Conservation (phyloP, 2,113 vertebrate species). For the Geococcyx californianus region DNA sequence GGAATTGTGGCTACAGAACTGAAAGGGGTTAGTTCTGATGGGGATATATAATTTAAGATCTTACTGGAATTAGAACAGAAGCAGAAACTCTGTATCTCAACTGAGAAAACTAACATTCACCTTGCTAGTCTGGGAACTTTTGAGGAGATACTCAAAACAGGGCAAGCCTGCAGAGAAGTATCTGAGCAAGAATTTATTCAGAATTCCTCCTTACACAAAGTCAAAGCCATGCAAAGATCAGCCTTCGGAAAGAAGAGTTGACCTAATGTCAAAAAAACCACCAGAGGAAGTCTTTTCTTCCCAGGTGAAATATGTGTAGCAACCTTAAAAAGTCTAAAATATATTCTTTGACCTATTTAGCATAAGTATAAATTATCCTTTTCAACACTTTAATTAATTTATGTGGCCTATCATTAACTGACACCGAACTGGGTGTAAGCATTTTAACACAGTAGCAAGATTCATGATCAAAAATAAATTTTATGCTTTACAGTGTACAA, state of each 20-base stretch:
- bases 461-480: not conserved
- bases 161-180: not conserved
- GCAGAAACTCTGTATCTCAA: not conserved
- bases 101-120: not conserved
- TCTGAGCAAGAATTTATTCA: not conserved
- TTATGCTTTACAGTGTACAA: not conserved
- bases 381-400: slow-evolving; percentile 23
- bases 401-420: slow-evolving; percentile 2
- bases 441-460: not conserved
- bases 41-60: not conserved
- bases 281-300: not conserved
- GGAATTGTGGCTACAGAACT: not conserved
- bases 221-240: not conserved
- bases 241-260: not conserved
- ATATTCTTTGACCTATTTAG: not conserved
- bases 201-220: not conserved
- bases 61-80: not conserved
- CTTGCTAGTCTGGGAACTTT: not conserved
- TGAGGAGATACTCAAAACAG: not conserved
- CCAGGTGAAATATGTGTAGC: not conserved
- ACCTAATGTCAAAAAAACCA: not conserved
- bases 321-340: not conserved
- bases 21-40: not conserved
- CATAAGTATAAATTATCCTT: not conserved
- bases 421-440: not conserved